Conservation (phyloP, 2,113 vertebrate species). For the Hippocampus abdominalis region DNA sequence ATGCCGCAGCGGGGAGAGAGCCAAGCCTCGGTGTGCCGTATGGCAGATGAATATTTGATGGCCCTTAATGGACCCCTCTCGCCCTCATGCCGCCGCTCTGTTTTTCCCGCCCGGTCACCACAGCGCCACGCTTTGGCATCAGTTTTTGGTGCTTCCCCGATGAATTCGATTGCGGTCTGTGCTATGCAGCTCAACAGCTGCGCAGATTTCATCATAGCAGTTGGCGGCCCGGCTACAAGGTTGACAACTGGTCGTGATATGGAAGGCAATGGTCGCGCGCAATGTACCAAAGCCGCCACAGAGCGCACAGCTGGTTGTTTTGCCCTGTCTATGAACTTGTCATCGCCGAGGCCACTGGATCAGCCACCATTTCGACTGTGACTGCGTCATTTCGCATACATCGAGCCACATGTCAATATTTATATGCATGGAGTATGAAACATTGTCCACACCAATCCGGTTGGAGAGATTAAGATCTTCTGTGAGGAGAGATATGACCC, state of each 20-base stretch:
- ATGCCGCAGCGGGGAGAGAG: constrained; percentile 18
- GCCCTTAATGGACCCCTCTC: constrained; percentile 56
- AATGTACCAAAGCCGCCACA: constrained; percentile 11
- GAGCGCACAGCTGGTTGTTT: constrained; percentile 17
- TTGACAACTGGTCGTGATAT: constrained; percentile 40
- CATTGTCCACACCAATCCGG: constrained; percentile 35
- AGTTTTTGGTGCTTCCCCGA: constrained; percentile 43
- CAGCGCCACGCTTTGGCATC: constrained; percentile 22
- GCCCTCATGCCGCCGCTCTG: constrained; percentile 22
- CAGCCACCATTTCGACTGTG: constrained; percentile 16
- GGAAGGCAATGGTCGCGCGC: constrained; percentile 4
- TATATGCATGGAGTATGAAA: constrained; percentile 36
- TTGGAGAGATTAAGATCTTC: constrained; percentile 62
- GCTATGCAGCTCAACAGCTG: constrained; percentile 56
- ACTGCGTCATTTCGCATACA: constrained; percentile 31
- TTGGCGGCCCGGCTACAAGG: constrained; percentile 16
- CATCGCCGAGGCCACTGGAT: constrained; percentile 39
- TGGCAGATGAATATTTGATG: constrained; percentile 73
- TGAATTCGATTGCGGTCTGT: constrained; percentile 43
- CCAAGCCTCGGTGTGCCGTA: constrained; percentile 42
- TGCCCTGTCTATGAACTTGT: constrained; percentile 14
- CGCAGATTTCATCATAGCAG: constrained; percentile 35
- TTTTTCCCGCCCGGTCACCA: constrained; percentile 29
- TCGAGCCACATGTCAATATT: constrained; percentile 47
- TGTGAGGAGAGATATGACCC: constrained; percentile 31